A percentile compares a stretch with the other conserved stretches of the same genome.
Conservation (phyloP, 2,113 vertebrate genomes). For the Trachemys scripta region DNA sequence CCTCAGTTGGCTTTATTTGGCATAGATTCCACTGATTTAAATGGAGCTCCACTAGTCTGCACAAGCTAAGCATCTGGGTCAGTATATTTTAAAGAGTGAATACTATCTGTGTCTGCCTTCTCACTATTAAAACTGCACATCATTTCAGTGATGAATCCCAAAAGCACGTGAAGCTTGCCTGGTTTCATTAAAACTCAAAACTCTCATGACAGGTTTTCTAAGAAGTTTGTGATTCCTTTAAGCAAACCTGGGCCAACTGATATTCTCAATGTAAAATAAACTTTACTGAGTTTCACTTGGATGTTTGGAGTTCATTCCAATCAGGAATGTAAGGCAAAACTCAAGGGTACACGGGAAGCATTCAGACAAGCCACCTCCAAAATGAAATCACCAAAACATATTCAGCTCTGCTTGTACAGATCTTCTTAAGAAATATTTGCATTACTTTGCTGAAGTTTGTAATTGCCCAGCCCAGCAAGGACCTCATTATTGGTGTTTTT, state of each 20-base stretch:
- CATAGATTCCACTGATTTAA: neutral
- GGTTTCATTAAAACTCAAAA: neutral
- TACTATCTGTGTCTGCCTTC: neutral
- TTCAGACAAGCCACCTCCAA: neutral
- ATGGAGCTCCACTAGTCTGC: neutral
- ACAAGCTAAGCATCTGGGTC: neutral
- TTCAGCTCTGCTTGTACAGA: neutral
- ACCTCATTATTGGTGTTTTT: neutral
- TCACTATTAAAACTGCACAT: neutral
- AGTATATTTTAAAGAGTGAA: neutral
- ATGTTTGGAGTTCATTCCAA: neutral
- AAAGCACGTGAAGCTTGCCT: neutral
- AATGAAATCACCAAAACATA: rapidly evolving
- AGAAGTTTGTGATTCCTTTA: neutral
- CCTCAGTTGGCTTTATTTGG: neutral
- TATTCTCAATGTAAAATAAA: neutral
- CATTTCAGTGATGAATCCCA: neutral
- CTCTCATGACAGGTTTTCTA: neutral
- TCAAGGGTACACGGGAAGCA: neutral
- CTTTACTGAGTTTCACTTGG: neutral
- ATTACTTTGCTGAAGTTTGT: neutral
- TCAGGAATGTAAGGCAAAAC: neutral
- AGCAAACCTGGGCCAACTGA: neutral
- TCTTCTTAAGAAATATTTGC: neutral
- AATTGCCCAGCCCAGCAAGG: neutral